Evolutionary conservation across 2,888 invertebrate species (phyloP).

Genomic region (Zelleria hepariella): DNA sequence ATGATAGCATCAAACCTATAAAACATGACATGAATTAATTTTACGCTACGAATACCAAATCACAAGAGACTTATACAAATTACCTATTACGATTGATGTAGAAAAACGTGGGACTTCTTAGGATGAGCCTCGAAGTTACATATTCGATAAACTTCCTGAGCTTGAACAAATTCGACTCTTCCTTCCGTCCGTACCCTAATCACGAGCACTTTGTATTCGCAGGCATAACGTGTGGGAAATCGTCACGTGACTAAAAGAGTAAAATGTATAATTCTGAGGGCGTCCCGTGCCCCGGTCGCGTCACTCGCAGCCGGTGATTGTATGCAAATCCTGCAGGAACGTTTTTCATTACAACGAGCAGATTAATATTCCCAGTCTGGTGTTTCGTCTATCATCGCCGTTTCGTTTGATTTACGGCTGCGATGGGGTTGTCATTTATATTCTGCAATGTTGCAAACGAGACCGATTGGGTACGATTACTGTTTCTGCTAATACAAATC

Average conservation of each 20-base stretch:
- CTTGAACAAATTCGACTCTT: constrained; percentile 15
- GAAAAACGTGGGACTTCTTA: no score
- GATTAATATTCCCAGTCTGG: constrained; percentile 5
- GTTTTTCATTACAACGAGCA: constrained; percentile 35
- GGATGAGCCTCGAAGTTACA: constrained; percentile 14
- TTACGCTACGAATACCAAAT: no score
- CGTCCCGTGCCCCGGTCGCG: not conserved
- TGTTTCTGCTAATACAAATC: not conserved
- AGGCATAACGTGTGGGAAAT: constrained; percentile 38
- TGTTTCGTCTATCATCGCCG: not conserved
- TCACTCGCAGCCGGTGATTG: constrained; percentile 51
- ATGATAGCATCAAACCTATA: no score
- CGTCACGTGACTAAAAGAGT: constrained; percentile 42
- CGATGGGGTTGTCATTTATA: not conserved
- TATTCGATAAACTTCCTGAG: constrained; percentile 18
- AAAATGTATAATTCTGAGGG: constrained; percentile 15
- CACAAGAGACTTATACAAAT: no score
- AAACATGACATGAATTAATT: no score
- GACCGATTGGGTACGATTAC: not conserved
- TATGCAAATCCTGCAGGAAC: constrained; percentile 55
- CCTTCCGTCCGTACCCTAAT: constrained; percentile 29
- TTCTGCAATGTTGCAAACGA: not conserved
- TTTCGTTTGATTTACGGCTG: not conserved
- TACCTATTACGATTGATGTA: no score
- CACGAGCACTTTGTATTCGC: constrained; percentile 21